Evolutionary conservation across 2,113 vertebrate species (phyloP).

Genomic region (Oncorhynchus mykiss): DNA sequence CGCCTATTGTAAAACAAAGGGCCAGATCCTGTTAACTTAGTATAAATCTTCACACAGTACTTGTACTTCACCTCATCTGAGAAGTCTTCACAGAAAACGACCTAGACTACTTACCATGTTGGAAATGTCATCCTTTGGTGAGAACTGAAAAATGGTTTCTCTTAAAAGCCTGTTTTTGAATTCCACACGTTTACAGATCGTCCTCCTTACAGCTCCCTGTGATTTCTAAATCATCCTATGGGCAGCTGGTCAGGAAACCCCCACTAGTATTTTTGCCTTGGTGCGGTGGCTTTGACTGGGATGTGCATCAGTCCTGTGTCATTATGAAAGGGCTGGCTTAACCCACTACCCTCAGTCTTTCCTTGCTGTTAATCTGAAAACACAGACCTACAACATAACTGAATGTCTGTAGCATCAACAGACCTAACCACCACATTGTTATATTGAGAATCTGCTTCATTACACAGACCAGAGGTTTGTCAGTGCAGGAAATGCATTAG

Average conservation of each 20-base stretch:
- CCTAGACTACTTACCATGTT: constrained; percentile 42
- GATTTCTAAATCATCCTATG: constrained; percentile 68
- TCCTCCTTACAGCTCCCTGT: constrained; percentile 58
- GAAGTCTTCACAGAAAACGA: constrained; percentile 18
- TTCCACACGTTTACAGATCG: constrained; percentile 52
- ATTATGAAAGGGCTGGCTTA: constrained; percentile 61
- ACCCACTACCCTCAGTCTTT: constrained; percentile 36
- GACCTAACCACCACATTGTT: not conserved
- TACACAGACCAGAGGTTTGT: not conserved
- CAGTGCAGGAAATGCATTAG: not conserved
- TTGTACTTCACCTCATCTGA: not conserved
- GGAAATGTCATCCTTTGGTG: constrained; percentile 70
- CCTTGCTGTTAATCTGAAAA: constrained; percentile 61
- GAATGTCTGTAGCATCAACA: not conserved
- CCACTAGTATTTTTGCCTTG: constrained; percentile 44
- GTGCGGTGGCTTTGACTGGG: constrained; percentile 42
- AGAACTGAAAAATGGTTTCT: constrained; percentile 39
- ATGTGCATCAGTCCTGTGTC: constrained; percentile 62
- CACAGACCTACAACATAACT: constrained; percentile 39
- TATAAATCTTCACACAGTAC: constrained; percentile 6
- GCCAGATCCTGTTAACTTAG: not conserved
- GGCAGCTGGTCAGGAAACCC: constrained; percentile 58
- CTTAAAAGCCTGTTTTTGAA: constrained; percentile 36
- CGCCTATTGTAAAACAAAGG: not conserved
- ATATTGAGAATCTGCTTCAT: not conserved